Conservation (phyloP, 2,113 vertebrate species). For the Phoxinus phoxinus region DNA sequence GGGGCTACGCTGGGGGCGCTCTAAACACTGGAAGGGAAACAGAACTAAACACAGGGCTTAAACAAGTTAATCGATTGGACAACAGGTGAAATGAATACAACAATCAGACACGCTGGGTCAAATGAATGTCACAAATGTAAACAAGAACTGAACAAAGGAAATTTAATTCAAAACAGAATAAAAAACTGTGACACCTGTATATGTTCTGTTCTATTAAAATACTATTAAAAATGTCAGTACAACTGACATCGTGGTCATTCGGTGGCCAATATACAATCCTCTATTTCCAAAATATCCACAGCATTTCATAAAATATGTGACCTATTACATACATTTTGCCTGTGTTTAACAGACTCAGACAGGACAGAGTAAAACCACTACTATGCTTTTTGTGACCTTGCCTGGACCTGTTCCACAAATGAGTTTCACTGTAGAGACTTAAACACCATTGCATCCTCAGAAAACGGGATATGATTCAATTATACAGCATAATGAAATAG, state of each 20-base stretch:
- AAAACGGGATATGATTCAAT: slow-evolving; percentile 52
- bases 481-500: slow-evolving; percentile 54
- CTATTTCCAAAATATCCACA: neutral
- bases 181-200: too few relatives aligned
- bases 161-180: too few relatives aligned
- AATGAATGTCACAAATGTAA: too few relatives aligned
- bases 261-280: neutral
- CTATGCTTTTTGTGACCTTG: slow-evolving; percentile 20
- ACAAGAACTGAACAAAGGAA: too few relatives aligned
- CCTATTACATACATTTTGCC: neutral
- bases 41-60: too few relatives aligned
- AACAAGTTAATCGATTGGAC: too few relatives aligned
- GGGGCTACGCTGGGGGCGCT: too few relatives aligned
- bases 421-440: slow-evolving; percentile 15
- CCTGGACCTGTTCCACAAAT: neutral
- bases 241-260: neutral
- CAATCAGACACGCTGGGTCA: too few relatives aligned
- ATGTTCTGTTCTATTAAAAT: neutral
- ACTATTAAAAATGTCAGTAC: neutral
- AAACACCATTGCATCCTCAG: slow-evolving; percentile 27
- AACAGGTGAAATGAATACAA: too few relatives aligned
- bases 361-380: neutral
- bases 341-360: neutral
- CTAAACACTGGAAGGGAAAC: too few relatives aligned
- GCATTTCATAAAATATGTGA: neutral